Percentiles rank a stretch among this genome's conserved stretches.
Evolutionary conservation across 2,797 vertebrate species (phyloP).

Genomic region (Esox lucius): DNA sequence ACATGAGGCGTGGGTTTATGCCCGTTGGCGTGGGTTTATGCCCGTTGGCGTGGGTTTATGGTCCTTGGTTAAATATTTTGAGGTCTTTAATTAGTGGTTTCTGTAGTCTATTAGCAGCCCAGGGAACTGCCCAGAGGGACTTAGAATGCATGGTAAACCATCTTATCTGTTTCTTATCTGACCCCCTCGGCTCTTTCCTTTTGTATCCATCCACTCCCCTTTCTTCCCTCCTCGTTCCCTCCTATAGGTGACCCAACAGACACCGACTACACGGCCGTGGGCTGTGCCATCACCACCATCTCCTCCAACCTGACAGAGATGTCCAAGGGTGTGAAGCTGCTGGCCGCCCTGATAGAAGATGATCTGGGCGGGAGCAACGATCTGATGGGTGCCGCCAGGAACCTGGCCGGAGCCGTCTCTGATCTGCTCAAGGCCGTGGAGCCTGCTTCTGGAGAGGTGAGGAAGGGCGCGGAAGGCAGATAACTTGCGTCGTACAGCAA

Average conservation of each 20-base stretch:
- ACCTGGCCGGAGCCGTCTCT: constrained; percentile 90
- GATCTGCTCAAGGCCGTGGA: constrained; percentile 96
- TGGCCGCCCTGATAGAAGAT: constrained; percentile 96
- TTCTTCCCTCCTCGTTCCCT: not conserved
- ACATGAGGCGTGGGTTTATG: no score
- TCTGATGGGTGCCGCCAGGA: constrained; percentile 91
- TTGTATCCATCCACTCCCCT: not conserved
- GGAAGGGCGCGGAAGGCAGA: constrained; percentile 8
- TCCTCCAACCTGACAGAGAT: constrained; percentile 99
- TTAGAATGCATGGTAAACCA: no score
- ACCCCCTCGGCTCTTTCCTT: not conserved
- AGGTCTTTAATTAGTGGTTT: no score
- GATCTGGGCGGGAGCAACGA: constrained; percentile 93
- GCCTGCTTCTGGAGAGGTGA: constrained; percentile 93
- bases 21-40: no score
- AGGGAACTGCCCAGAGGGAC: not conserved
- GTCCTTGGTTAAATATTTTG: no score
- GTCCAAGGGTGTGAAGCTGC: constrained; percentile 97
- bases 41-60: no score
- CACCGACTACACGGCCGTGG: constrained; percentile 97
- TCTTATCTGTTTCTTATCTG: no score
- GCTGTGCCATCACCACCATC: constrained; percentile 98
- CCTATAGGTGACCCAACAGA: constrained; percentile 90
- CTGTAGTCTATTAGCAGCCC: not conserved
- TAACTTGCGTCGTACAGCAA: no score